Evolutionary conservation across 2,113 vertebrate genomes (phyloP), one percentile per base, ranked within the genome.

Genomic region (Onychostoma macrolepis): DNA sequence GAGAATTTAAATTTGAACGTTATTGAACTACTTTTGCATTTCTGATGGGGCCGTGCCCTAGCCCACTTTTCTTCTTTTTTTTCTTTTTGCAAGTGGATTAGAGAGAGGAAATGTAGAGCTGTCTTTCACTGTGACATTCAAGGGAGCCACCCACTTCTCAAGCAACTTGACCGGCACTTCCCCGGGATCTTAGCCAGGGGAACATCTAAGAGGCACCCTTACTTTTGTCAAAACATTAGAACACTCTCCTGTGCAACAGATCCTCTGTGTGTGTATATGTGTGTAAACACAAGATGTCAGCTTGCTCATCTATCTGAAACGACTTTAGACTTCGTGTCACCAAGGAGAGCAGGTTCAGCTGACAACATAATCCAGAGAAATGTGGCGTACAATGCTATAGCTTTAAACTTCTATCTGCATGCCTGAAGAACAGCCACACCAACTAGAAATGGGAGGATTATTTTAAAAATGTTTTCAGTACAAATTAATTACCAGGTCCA

Each of bases 271-370:
- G 79, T 28, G 75, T 80, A 36, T 65, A 67, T 43, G 45, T 76
- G 86, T 8, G 48, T 87, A 63, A 84, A 85, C 61, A 63, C 45
- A 63, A 76, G 19, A 21, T 86, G 85, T 88, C 84, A 86, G 87
- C 79, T 90, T 88, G 92, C 90, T 92, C 85, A 92, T 92, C 90
- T 86, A 87, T 91, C 88, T 86, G 88, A 92, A 88, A 87, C 89
- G 87, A 88, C 86, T 90, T 94, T 85, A 91, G 90, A 93, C 91
- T 85, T 86, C 71, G 79, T 94, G 92, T 94, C 90, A 90, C 86
- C 80, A 21, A 56, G 88, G 71, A 65, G 88, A 90, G 89, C 76
- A 89, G 91, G 87, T 90, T 89, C 86, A 90, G 84, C 75, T 87
- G 38, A 86, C 82, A 78, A 79, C 38, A 85, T 82, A 36, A 87